Base-by-base conservation (phyloP, 1,140 invertebrate genomes). In the Bombus superbus region DNA sequence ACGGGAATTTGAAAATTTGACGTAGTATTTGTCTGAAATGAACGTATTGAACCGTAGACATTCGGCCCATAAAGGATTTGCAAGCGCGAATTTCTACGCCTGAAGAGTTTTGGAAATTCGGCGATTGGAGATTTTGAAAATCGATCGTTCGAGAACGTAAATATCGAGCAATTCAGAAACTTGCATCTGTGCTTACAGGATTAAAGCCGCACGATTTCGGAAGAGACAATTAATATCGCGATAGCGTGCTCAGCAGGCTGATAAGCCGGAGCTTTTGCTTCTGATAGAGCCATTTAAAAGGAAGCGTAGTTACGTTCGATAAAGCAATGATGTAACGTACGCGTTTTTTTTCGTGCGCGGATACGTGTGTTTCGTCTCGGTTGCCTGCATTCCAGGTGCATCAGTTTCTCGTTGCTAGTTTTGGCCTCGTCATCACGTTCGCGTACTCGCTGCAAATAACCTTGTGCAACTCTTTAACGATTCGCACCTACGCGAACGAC, bases 391-490 rank as follows among this genome's bases (percentile, higher is more conserved):
- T 80, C 44, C 47, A 62, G 53, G 42, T 62, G 47, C 38, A 73
- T 81, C 47, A 28, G 57, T 44, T 57, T 76, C 64, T 53, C 81
- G 40, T 66, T 44, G 44, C 53, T 57, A 38, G 59, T 71, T 83
- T 78, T 76, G 64, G 64, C 82, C 53, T 84, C 75, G 83, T 80
- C 68, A 75, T 82, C 79, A 11, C 38, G 79, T 64, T 25, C 44
- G 53, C 28, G 62, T 59, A 62, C 25, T 53, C 71, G 44, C 32
- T 32, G 28, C 71, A 9, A 62, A 47, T 74, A 74, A 85, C 62
- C 84, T 85, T 85, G 79, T 74, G 79, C 62, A 53, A 81, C 59
- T 35, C 44, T 81, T 59, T 32, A 66, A 53, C 59, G 79, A 81
- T 81, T 64, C 28, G 57, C 69, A 68, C 47, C 59, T 85, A 85